Conservation (phyloP, 2,888 invertebrate genomes). For the Erebia aethiops region DNA sequence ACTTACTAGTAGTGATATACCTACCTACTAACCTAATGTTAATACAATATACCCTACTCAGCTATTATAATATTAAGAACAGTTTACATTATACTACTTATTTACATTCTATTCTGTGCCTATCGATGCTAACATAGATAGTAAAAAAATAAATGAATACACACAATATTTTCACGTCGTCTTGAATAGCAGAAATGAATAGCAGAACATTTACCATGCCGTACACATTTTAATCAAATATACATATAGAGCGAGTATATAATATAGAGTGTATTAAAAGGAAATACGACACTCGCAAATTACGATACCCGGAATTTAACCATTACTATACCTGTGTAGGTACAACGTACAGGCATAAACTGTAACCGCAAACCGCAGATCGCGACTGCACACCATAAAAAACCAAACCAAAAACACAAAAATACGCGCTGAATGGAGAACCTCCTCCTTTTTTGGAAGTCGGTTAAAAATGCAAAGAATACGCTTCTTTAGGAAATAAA, state of each 20-base stretch:
- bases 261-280: not conserved
- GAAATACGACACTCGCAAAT: not conserved
- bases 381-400: too few relatives aligned
- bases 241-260: not conserved
- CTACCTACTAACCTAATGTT: too few relatives aligned
- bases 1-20: not conserved
- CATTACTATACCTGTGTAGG: too few relatives aligned
- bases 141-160: not conserved
- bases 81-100: not conserved
- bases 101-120: not conserved
- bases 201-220: slow-evolving; percentile 5
- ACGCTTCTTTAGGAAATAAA: too few relatives aligned
- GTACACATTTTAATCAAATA: slow-evolving; percentile 13
- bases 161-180: not conserved
- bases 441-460: too few relatives aligned
- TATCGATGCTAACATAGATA: not conserved
- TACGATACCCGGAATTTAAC: not conserved
- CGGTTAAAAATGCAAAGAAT: too few relatives aligned
- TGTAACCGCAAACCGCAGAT: too few relatives aligned
- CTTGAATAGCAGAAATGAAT: slow-evolving; percentile 2
- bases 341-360: too few relatives aligned
- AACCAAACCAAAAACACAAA: too few relatives aligned
- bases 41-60: too few relatives aligned
- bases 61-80: not conserved
- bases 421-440: too few relatives aligned